phyloP scores from a whole-genome alignment of 2,113 vertebrate genomes.

The Eonycteris spelaea region DNA sequence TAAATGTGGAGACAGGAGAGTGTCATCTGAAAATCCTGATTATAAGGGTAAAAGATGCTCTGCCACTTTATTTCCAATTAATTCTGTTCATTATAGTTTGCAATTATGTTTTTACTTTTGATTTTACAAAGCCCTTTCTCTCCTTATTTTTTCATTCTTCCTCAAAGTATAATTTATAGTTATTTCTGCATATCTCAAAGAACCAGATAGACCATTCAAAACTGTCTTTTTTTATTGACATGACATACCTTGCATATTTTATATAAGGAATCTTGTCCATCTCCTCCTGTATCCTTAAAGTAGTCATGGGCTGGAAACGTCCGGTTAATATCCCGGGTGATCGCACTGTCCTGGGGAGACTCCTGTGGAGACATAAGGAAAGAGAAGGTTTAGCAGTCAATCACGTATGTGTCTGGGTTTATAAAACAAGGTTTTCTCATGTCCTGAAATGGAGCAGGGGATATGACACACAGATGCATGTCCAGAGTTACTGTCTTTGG shows the following conservation, averaged over 20 bases:
- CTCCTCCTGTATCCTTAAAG: slow-evolving; percentile 99
- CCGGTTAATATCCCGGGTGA: slow-evolving; percentile 98
- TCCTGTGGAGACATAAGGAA: slow-evolving; percentile 83
- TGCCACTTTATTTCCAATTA: slow-evolving; percentile 8
- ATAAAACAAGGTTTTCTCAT: background rate
- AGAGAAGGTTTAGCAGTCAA: background rate
- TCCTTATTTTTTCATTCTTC: background rate
- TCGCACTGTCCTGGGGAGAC: slow-evolving; percentile 98
- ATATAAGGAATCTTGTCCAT: slow-evolving; percentile 98
- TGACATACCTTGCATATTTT: slow-evolving; percentile 98
- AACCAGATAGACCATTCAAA: slow-evolving; percentile 15
- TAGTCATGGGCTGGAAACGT: slow-evolving; percentile 99
- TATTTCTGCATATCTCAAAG: slow-evolving; percentile 35
- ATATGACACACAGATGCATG: background rate
- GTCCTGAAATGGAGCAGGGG: background rate
- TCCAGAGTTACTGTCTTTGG: background rate
- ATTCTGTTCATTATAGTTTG: slow-evolving; percentile 36
- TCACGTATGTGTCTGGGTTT: background rate
- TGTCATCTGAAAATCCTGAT: background rate
- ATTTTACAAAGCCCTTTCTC: background rate
- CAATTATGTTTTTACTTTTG: background rate
- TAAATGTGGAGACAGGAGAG: background rate
- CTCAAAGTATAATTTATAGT: background rate
- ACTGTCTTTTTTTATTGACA: background rate
- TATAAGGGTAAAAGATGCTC: background rate